Base-by-base conservation (phyloP, 2,888 invertebrate species). In the Macrophya alboannulata region DNA sequence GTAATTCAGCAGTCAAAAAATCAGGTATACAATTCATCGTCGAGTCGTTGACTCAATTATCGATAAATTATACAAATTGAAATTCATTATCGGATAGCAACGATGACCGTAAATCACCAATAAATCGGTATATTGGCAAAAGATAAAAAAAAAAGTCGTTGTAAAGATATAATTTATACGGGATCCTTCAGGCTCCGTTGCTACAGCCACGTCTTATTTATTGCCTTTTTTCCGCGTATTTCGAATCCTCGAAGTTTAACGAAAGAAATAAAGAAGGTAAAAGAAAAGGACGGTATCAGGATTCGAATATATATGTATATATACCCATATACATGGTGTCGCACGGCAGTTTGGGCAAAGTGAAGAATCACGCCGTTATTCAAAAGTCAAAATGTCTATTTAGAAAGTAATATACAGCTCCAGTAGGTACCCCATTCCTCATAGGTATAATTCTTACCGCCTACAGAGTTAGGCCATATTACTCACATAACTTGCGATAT, bases 381-480 rank as follows among this genome's bases (percentile, higher is more conserved):
- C 25, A 48, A 76, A 76, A 25, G 25, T 40, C 45, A 25, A 76
- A 43, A 25, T 48, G 76, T 76, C 48, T 15, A 48, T 77, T 77
- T 77, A 55, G 77, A 77, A 77, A 77, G 77, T 77, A 31, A 77
- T 51, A 51, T 72, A 21, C 40, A 45, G 21, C 9, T 43, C 17
- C 37, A 8, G 12, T 62, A 25, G 4, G 12, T 62, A 71, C 71
- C 71, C 71, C 15, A 71, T 72, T 43, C 10, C 72, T 72, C 10
- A 15, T 43, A 72, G 15, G 15, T 59, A 59, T 4, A 21, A 25
- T 48, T 17, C 55, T 1, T 25, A 12, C 6, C 37, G 68, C 68
- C 68, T 37, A 68, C 68, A 68, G 68, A 68, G 74, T 45, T 45
- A 12, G 74, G 45, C 12, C 4, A 45, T 45, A 21, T 43, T 74